Conservation (phyloP, 1,140 invertebrate species). For the Sycobia sp. region DNA sequence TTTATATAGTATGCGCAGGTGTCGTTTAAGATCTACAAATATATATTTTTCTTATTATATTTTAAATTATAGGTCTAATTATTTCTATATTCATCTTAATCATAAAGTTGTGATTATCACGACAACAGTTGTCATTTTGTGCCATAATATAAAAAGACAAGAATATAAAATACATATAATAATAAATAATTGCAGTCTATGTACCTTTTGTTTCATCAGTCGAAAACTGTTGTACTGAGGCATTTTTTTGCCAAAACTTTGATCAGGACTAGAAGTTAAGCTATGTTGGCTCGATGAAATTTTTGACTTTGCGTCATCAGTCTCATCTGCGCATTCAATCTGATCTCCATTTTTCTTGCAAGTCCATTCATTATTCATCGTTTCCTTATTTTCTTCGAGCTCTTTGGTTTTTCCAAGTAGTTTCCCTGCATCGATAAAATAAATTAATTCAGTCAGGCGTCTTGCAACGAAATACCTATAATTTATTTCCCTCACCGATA, state of each 20-base stretch:
- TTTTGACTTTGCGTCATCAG: conserved; percentile 39
- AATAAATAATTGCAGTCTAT: not conserved
- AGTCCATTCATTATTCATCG: conserved; percentile 41
- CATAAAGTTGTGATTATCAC: too few species aligned
- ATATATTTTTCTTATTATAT: too few species aligned
- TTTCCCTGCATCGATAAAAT: conserved; percentile 38
- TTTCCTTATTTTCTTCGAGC: conserved; percentile 37
- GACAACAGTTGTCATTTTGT: too few species aligned
- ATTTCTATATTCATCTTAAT: too few species aligned
- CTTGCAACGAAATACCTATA: too few species aligned
- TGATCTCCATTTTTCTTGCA: conserved; percentile 41
- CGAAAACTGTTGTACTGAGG: conserved; percentile 53
- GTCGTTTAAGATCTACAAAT: too few species aligned
- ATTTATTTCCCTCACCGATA: conserved; percentile 45
- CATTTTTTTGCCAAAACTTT: conserved; percentile 50
- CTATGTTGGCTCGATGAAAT: conserved; percentile 45
- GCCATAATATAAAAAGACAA: too few species aligned
- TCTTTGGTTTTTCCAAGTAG: conserved; percentile 47
- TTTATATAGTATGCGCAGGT: too few species aligned
- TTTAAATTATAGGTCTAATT: too few species aligned
- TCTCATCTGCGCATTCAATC: conserved; percentile 32
- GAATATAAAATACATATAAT: too few species aligned
- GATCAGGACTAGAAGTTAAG: conserved; percentile 51
- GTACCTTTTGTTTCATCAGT: conserved; percentile 57
- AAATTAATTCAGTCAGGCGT: too few species aligned